Percentiles rank a stretch among this genome's conserved stretches.
Evolutionary conservation across 1,140 invertebrate genomes (phyloP).

Genomic region (Eufriesea mexicana): DNA sequence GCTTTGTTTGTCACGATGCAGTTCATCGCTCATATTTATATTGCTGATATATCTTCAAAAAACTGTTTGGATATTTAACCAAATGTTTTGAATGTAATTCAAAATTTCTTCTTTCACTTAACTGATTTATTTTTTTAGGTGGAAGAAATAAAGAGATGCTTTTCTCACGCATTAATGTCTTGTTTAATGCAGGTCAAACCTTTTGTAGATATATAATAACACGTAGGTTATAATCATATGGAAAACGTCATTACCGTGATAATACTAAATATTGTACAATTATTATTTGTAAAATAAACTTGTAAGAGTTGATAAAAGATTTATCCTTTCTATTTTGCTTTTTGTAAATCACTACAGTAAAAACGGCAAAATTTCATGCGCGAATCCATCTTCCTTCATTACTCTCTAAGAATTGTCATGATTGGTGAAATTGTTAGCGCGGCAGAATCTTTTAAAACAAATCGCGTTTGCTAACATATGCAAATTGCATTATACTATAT

Average conservation of each 20-base stretch:
- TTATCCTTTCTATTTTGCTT: background rate
- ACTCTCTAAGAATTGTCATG: background rate
- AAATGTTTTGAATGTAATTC: background rate
- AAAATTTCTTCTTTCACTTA: background rate
- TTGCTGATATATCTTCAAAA: background rate
- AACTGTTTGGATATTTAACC: background rate
- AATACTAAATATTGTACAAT: background rate
- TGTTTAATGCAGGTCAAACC: background rate
- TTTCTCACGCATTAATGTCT: background rate
- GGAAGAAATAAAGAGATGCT: too few relatives aligned
- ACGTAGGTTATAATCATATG: background rate
- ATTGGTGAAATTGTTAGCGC: background rate
- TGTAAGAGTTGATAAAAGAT: background rate
- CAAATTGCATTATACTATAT: constrained; percentile 1
- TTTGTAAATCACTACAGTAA: background rate
- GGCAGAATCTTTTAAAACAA: background rate
- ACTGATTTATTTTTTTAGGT: too few relatives aligned
- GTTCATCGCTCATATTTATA: background rate
- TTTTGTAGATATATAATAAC: too few relatives aligned
- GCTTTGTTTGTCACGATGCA: background rate
- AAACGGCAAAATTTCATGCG: background rate
- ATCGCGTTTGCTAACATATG: background rate
- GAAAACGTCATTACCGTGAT: background rate
- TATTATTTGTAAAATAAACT: background rate
- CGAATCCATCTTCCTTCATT: background rate